A percentile compares a stretch with the other conserved stretches of the same genome.
Evolutionary conservation across 1,140 invertebrate species (phyloP).

Genomic region (Lepidostoma basale): DNA sequence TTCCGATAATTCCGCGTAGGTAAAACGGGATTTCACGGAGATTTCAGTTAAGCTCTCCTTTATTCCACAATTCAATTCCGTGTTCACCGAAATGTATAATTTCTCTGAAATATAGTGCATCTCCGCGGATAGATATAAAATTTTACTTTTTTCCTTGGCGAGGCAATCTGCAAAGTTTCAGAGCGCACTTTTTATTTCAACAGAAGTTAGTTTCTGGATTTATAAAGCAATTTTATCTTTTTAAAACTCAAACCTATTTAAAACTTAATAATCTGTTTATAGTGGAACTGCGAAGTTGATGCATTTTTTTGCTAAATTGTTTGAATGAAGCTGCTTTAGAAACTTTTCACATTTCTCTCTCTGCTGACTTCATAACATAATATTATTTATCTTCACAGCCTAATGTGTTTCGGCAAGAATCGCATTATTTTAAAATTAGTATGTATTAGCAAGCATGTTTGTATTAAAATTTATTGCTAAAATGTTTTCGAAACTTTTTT

Average conservation of each 20-base stretch:
- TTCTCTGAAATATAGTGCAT: constrained; percentile 1
- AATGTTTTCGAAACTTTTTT: too few species aligned
- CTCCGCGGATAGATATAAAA: not conserved
- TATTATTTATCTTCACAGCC: too few species aligned
- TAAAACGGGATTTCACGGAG: constrained; percentile 38
- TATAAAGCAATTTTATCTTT: constrained; percentile 6
- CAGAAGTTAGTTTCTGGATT: not conserved
- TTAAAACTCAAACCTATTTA: not conserved
- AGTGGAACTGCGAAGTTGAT: too few species aligned
- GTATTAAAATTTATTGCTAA: too few species aligned
- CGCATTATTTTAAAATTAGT: too few species aligned
- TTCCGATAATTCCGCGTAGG: constrained; percentile 16
- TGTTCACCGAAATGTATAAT: constrained; percentile 24
- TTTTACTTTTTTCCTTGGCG: not conserved
- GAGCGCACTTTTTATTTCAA: not conserved
- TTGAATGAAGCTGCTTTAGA: too few species aligned
- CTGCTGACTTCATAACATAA: too few species aligned
- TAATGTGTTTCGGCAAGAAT: too few species aligned
- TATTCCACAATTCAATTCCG: constrained; percentile 23
- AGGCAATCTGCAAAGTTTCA: constrained; percentile 2
- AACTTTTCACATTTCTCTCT: too few species aligned
- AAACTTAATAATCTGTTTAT: constrained; percentile 17
- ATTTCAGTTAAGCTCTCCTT: constrained; percentile 38
- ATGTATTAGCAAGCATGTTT: too few species aligned
- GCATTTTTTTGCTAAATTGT: too few species aligned